Evolutionary conservation across 2,113 vertebrate species (phyloP).

Genomic region (Suncus etruscus): DNA sequence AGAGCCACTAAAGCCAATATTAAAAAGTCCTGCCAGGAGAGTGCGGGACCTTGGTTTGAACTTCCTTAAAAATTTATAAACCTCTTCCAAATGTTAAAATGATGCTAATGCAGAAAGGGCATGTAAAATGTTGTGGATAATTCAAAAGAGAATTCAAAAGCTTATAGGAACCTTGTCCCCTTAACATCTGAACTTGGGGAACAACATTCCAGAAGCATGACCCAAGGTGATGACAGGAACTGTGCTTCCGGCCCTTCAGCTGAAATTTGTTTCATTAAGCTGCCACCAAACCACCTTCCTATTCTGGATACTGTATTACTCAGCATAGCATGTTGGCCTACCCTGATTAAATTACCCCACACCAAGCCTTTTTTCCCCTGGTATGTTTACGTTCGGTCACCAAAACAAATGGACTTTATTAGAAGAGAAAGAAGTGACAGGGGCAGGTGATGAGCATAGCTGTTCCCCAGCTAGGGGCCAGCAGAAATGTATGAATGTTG

Average conservation of each 20-base stretch:
- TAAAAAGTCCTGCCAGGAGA: conserved; percentile 44
- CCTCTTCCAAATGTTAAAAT: conserved; percentile 56
- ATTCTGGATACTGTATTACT: conserved; percentile 17
- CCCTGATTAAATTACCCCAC: conserved; percentile 71
- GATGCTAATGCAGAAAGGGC: conserved; percentile 41
- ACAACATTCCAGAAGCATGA: not conserved
- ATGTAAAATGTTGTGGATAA: not conserved
- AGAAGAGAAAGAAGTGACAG: conserved; percentile 74
- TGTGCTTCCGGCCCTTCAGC: not conserved
- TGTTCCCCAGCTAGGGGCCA: conserved; percentile 10
- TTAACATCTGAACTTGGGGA: not conserved
- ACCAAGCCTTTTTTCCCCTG: conserved; percentile 44
- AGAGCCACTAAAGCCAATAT: conserved; percentile 28
- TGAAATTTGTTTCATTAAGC: conserved; percentile 25
- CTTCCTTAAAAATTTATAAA: conserved; percentile 76
- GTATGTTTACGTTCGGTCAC: conserved; percentile 74
- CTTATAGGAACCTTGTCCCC: not conserved
- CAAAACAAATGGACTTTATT: conserved; percentile 75
- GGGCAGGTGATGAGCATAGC: conserved; percentile 71
- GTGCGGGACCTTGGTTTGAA: conserved; percentile 69
- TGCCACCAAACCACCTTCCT: conserved; percentile 11
- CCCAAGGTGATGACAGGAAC: not conserved
- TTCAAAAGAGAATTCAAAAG: not conserved
- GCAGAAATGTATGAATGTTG: not conserved
- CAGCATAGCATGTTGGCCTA: conserved; percentile 12